Base-by-base conservation (phyloP, 2,888 invertebrate genomes). In the Zeuzera pyrina region DNA sequence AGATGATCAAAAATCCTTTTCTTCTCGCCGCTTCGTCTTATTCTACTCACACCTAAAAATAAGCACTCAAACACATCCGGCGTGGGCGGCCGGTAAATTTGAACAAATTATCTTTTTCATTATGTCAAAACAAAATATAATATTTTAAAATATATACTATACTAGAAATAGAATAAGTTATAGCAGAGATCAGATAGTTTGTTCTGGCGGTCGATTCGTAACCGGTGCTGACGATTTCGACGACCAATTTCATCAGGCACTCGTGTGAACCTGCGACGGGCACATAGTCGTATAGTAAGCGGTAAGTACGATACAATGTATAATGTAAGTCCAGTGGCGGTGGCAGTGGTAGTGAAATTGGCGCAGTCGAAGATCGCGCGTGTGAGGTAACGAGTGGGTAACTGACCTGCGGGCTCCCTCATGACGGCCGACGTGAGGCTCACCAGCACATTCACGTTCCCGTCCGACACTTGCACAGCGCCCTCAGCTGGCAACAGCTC, bases 401-500 rank as follows among this genome's bases (percentile, higher is more conserved):
- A 33, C 3, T 79, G 57, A 88, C 88, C 88, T 44, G 68, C 51
- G 71, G 91, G 87, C 71, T 97, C 97, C 39, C 97, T 89, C 89
- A 97, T 91, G 32, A 96, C 86, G 28, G 97, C 96, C 42, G 97
- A 97, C 30, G 98, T 97, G 41, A 98, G 87, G 41, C 94, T 92
- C 41, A 98, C 93, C 43, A 91, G 90, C 43, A 97, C 96, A 31
- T 87, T 87, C 35, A 94, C 91, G 30, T 85, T 78, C 38, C 90
- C 91, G 54, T 92, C 92, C n/a, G 90, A 86, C 32, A 97, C 94
- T 27, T 89, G 86, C 41, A 97, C 88, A 5, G 94, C 93, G 31
- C 95, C 93, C 49, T 95, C 93, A 34, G 93, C 92, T 30, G 93
- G 88, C 63, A 89, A 91, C 53, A 94, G 88, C 50, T 91, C 91